phyloP scores from a whole-genome alignment of 2,888 invertebrate genomes.

The Rhimphoctona megacephalus region DNA sequence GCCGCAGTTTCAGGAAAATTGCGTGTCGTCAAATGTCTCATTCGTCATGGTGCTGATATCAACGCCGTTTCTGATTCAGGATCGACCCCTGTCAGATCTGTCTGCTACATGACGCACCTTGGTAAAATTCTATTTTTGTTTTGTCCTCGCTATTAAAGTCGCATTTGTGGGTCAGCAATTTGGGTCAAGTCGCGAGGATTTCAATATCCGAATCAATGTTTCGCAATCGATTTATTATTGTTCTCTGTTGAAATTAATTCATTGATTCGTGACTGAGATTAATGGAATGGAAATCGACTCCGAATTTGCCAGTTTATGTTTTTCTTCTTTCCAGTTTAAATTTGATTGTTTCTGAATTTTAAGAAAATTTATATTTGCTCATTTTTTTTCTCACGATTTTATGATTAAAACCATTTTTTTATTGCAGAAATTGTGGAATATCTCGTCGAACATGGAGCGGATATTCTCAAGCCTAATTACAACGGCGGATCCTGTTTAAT shows the following conservation, averaged over 20 bases:
- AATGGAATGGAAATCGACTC: not conserved
- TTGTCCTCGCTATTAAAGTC: not conserved
- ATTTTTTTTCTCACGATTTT: too few relatives aligned
- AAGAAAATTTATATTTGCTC: too few relatives aligned
- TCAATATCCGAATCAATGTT: conserved; percentile 34
- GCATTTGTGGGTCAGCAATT: conserved; percentile 49
- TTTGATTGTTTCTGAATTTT: not conserved
- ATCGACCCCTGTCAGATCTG: conserved; percentile 95
- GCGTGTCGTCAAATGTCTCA: conserved; percentile 91
- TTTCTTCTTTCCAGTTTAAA: not conserved
- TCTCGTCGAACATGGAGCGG: conserved; percentile 92
- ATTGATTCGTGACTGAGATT: not conserved
- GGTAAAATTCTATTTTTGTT: conserved; percentile 85
- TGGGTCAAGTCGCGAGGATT: conserved; percentile 50
- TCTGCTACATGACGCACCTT: conserved; percentile 96
- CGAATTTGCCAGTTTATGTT: not conserved
- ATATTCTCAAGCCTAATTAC: conserved; percentile 93
- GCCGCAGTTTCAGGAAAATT: conserved; percentile 95
- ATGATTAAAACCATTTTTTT: conserved; percentile 3
- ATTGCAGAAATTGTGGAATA: conserved; percentile 87
- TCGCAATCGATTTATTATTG: conserved; percentile 43
- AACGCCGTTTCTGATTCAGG: conserved; percentile 95
- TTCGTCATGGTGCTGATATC: conserved; percentile 93
- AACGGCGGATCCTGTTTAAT: conserved; percentile 97
- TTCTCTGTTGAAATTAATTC: not conserved